phyloP scores from a whole-genome alignment of 2,113 vertebrate species.

The Ochotona curzoniae region DNA sequence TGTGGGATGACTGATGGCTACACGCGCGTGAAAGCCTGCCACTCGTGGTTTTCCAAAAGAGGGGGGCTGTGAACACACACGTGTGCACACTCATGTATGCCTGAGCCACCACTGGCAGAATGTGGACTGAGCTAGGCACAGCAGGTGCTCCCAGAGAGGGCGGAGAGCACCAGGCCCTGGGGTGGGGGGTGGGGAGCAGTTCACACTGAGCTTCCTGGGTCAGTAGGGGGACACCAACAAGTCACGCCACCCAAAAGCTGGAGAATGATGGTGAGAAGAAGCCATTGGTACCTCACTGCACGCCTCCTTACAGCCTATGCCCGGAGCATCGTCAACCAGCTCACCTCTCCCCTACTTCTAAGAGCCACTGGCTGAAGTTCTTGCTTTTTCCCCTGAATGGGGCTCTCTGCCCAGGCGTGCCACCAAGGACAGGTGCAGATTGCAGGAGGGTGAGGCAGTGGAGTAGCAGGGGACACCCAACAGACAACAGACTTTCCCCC shows the following conservation, averaged over 20 bases:
- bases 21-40: too few relatives aligned
- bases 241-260: background rate
- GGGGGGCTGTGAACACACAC: background rate
- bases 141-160: accelerated
- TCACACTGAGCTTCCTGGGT: background rate
- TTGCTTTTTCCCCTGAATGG: background rate
- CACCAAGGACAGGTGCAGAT: background rate
- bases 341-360: background rate
- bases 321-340: background rate
- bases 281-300: background rate
- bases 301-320: background rate
- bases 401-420: background rate
- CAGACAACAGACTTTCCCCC: background rate
- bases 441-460: background rate
- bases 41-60: background rate
- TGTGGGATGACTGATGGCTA: too few relatives aligned
- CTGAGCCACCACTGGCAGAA: background rate
- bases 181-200: background rate
- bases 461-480: too few relatives aligned
- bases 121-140: background rate
- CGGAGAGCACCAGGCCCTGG: background rate
- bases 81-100: too few relatives aligned
- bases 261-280: too few relatives aligned
- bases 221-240: background rate
- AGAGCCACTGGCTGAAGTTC: background rate